Evolutionary conservation across 1,140 invertebrate genomes (phyloP), one percentile per base, ranked within the genome.

Genomic region (Papilio machaon): DNA sequence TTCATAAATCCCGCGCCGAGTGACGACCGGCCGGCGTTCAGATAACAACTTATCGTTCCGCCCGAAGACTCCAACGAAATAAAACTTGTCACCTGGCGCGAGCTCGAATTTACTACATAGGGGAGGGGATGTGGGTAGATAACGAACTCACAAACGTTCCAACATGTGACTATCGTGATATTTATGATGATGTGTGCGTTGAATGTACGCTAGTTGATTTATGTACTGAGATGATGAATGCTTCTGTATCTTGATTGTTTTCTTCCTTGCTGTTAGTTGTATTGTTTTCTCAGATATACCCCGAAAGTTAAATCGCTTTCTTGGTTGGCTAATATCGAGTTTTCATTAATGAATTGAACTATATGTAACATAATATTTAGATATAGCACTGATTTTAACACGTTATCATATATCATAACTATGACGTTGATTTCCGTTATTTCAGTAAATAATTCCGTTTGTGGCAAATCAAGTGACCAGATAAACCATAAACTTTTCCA

Each of bases 51-150:
- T 78, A 78, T 78, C 76, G 76, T 78, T 78, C 52, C 76, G 54
- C 76, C 43, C 76, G 52, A 60, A 78, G 76, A 60, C 52, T 38
- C 76, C 54, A 54, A 60, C 76, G 54, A 79, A 79, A 79, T 79
- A 79, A 79, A 79, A 79, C 76, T 79, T 79, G 76, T 79, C 76
- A 79, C 76, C 76, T 79, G 76, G 47, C 75, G 75, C 75, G 15
- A 38, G 76, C 76, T 38, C 75, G 75, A 38, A 79, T 79, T 79
- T 79, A 79, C 76, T 46, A 64, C 76, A 7, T n/a, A 43, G 77
- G 58, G 54, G 15, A 67, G 77, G 52, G 73, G 10, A 49, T 74
- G 38, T 74, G 74, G 47, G 74, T 47, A 52, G 74, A 76, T 76
- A 76, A 76, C 9, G 46, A 49, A 52, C 19, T 49, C 74, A 52